phyloP scores from a whole-genome alignment of 2,888 invertebrate species.

The Drosophila mulleri region DNA sequence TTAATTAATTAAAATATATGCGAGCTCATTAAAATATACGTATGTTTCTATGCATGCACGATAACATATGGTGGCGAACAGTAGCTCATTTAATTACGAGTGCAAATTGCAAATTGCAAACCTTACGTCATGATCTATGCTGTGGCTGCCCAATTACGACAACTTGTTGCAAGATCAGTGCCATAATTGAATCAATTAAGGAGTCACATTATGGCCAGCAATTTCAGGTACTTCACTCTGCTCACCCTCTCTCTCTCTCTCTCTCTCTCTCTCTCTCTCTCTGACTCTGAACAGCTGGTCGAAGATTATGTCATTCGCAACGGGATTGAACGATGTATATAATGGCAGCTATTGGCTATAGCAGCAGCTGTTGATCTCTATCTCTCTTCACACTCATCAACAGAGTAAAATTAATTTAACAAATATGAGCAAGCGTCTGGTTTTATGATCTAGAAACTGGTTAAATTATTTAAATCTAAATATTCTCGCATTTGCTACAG shows the following conservation, averaged over 20 bases:
- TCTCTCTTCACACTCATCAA: too few relatives aligned
- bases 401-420: neutral
- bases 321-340: neutral
- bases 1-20: slow-evolving; percentile 65
- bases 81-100: slow-evolving; percentile 41
- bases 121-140: slow-evolving; percentile 41
- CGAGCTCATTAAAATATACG: slow-evolving; percentile 62
- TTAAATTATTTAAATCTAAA: neutral
- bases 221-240: neutral
- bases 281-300: neutral
- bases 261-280: too few relatives aligned
- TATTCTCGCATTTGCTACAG: too few relatives aligned
- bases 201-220: slow-evolving; percentile 4
- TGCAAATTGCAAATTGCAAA: slow-evolving; percentile 18
- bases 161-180: slow-evolving; percentile 34
- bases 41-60: slow-evolving; percentile 8
- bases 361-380: slow-evolving; percentile 9
- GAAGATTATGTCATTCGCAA: slow-evolving; percentile 46
- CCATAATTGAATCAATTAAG: slow-evolving; percentile 25
- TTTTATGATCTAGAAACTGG: too few relatives aligned
- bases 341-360: neutral
- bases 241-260: too few relatives aligned
- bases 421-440: neutral
- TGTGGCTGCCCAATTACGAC: slow-evolving; percentile 23
- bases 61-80: slow-evolving; percentile 29